Evolutionary conservation across 2,888 invertebrate species (phyloP).

Genomic region (Phyto melanocephala): DNA sequence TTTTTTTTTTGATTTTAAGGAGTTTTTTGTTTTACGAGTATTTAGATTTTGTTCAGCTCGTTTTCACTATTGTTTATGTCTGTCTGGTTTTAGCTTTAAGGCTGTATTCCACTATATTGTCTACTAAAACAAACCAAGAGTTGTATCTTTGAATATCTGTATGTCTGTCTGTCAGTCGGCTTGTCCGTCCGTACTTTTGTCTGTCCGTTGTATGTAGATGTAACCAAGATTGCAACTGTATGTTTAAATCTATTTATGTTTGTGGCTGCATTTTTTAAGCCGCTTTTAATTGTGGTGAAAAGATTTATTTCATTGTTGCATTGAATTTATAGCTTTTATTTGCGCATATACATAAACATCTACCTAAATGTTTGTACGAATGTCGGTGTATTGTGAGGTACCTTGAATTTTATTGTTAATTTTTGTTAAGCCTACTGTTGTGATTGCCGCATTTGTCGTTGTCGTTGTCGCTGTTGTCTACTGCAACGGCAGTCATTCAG

Average conservation of each 20-base stretch:
- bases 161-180: background rate
- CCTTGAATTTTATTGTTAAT: conserved; percentile 28
- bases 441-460: background rate
- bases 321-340: conserved; percentile 72
- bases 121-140: conserved; percentile 23
- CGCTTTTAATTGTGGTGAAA: conserved; percentile 72
- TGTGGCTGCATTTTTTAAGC: conserved; percentile 32
- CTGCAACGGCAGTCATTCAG: conserved; percentile 44
- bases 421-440: conserved; percentile 48
- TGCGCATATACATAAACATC: background rate
- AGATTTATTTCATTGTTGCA: conserved; percentile 75
- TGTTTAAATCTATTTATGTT: background rate
- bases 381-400: background rate
- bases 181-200: background rate
- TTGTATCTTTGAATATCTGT: conserved; percentile 5
- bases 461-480: conserved; percentile 8
- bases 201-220: conserved; percentile 8
- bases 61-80: conserved; percentile 51
- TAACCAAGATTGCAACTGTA: conserved; percentile 8
- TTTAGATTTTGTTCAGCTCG: conserved; percentile 38
- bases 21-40: background rate
- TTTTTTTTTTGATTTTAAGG: background rate
- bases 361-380: background rate
- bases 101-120: conserved; percentile 5
- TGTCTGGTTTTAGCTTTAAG: conserved; percentile 18